Evolutionary conservation across 1,140 invertebrate genomes (phyloP).

Genomic region (Drosophila tani): DNA sequence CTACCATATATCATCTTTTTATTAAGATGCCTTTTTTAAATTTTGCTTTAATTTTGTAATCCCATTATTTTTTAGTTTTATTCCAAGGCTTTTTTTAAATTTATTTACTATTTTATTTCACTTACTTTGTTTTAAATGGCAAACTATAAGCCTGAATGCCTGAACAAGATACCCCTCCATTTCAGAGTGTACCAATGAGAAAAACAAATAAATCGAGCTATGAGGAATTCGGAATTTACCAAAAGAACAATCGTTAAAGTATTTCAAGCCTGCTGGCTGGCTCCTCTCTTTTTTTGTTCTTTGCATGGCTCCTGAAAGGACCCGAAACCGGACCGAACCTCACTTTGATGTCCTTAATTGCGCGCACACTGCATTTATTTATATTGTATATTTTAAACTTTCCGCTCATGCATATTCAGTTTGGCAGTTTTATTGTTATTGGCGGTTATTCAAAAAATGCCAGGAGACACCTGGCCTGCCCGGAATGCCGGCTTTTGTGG

Average conservation of each 20-base stretch:
- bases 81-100: not conserved
- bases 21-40: too few species aligned
- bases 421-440: constrained; percentile 80
- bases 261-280: not conserved
- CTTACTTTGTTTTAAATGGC: not conserved
- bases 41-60: too few species aligned
- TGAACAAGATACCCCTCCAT: not conserved
- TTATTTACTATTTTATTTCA: not conserved
- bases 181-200: not conserved
- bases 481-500: constrained; percentile 34
- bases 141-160: too few species aligned
- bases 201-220: not conserved
- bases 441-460: constrained; percentile 68
- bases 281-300: not conserved
- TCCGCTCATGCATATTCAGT: constrained; percentile 77
- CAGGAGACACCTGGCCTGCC: constrained; percentile 51
- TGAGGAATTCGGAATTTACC: not conserved
- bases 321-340: constrained; percentile 8
- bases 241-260: constrained; percentile 16
- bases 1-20: too few species aligned
- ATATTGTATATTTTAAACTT: constrained; percentile 80
- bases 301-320: constrained; percentile 18
- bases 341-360: constrained; percentile 74
- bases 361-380: constrained; percentile 77
- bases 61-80: not conserved